Evolutionary conservation across 2,888 invertebrate species (phyloP).

Genomic region (Ormyrus thymus): DNA sequence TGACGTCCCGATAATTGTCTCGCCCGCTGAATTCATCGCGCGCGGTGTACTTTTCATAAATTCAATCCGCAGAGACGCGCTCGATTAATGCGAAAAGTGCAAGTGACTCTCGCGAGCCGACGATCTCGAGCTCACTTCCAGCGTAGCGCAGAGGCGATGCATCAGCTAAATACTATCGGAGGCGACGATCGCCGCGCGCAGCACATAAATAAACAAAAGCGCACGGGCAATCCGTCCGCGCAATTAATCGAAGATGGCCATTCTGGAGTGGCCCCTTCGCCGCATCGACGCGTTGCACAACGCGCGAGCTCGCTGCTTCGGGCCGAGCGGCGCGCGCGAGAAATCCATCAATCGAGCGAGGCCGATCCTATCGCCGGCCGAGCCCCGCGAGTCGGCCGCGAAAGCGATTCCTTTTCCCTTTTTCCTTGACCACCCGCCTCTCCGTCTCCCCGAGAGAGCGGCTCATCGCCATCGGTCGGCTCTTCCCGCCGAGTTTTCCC

Average conservation of each 20-base stretch:
- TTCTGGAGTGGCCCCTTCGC: constrained; percentile 42
- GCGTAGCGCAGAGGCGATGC: no score
- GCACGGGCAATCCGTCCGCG: background rate
- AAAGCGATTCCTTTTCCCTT: constrained; percentile 51
- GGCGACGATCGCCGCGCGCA: background rate
- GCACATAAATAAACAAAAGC: constrained; percentile 34
- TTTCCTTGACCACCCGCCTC: constrained; percentile 57
- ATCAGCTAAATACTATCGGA: no score
- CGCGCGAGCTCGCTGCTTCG: constrained; percentile 44
- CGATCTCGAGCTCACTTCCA: no score
- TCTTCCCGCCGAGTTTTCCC: constrained; percentile 59
- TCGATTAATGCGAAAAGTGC: no score
- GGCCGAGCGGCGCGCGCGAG: constrained; percentile 60
- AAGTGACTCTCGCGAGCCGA: no score
- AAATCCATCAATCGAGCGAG: constrained; percentile 61
- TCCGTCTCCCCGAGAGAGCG: constrained; percentile 47
- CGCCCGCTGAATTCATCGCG: no score
- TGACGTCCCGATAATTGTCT: no score
- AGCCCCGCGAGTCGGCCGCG: constrained; percentile 48
- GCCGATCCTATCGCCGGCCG: constrained; percentile 43
- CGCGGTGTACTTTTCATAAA: no score
- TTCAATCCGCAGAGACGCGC: background rate
- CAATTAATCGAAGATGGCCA: constrained; percentile 39
- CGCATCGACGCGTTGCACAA: constrained; percentile 56
- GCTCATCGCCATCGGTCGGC: constrained; percentile 55